A percentile compares a stretch with the other conserved stretches of the same genome.
Evolutionary conservation across 1,140 invertebrate genomes (phyloP).

Genomic region (Cydia fagiglandana): DNA sequence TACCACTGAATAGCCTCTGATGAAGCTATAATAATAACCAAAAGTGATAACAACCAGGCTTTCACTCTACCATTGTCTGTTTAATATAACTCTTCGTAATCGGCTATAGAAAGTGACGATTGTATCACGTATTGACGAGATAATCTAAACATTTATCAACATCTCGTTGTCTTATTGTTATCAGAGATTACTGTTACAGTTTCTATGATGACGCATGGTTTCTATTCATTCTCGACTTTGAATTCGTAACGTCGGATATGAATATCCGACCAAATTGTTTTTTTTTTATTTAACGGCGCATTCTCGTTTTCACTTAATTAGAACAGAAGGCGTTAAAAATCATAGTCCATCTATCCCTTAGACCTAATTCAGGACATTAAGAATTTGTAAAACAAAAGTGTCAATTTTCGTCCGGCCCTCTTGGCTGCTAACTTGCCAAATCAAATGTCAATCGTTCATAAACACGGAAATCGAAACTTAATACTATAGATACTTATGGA

Average conservation of each 20-base stretch:
- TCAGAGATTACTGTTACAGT: slow-evolving; percentile 11
- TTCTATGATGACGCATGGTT: slow-evolving; percentile 21
- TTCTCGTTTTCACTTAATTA: no score
- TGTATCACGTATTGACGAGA: slow-evolving; percentile 39
- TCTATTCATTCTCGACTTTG: neutral
- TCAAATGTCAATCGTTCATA: no score
- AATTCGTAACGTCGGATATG: neutral
- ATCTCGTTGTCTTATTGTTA: slow-evolving; percentile 21
- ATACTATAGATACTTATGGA: no score
- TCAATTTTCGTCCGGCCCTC: no score
- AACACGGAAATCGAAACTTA: no score
- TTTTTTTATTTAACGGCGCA: no score
- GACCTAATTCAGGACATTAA: no score
- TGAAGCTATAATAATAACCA: slow-evolving; percentile 34
- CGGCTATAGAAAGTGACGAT: slow-evolving; percentile 61
- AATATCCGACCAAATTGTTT: no score
- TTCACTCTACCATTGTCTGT: slow-evolving; percentile 52
- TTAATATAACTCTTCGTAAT: slow-evolving; percentile 54
- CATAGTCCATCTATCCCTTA: no score
- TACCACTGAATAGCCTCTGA: slow-evolving; percentile 38
- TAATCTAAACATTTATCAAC: slow-evolving; percentile 29
- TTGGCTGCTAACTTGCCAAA: no score
- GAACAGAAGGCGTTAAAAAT: no score
- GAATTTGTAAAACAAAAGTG: no score
- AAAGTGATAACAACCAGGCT: slow-evolving; percentile 44